Evolutionary conservation across 1,140 invertebrate species (phyloP), one percentile per base, ranked within the genome.

Genomic region (Papilio glaucus): DNA sequence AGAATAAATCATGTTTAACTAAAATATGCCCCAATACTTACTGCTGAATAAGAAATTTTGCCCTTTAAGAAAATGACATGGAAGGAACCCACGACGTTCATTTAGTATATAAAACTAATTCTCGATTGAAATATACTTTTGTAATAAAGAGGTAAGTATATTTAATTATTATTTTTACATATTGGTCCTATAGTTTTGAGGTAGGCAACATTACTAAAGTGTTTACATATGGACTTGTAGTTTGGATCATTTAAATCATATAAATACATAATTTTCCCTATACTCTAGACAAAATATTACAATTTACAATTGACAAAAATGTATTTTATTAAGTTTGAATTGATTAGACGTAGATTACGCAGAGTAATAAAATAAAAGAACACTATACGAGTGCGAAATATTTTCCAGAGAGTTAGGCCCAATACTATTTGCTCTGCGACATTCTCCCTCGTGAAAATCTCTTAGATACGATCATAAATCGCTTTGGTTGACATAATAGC

Each of bases 391-490:
- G 41, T 24, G 41, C 8, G 39, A 68, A 39, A 73, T 73, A 73
- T 69, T 39, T 73, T 26, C 65, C 68, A 68, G 38, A 49, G 73
- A 79, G 72, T 80, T 76, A 69, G 71, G 71, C 77, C 77, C 83
- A 78, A 83, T 83, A 85, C 78, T 89, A 87, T 88, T 87, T 88
- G 86, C 84, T 84, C 72, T 77, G 68, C 76, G 83, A 84, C 86
- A 87, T 89, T 84, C 75, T 81, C 82, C 83, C 80, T 83, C 78
- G 75, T 85, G 83, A 82, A 89, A 90, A 89, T 89, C 86, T 90
- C 86, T 87, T 85, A 86, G 88, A 90, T 88, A 79, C 81, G 82
- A 87, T 86, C 88, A 88, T 90, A 91, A 90, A 90, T 90, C 88
- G 87, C 84, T 88, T 87, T 81, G 81, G 84, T 87, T 91, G 89